Percentiles rank a stretch among this genome's conserved stretches.
Conservation (phyloP, 2,113 vertebrate genomes). For the Platysteira castanea region DNA sequence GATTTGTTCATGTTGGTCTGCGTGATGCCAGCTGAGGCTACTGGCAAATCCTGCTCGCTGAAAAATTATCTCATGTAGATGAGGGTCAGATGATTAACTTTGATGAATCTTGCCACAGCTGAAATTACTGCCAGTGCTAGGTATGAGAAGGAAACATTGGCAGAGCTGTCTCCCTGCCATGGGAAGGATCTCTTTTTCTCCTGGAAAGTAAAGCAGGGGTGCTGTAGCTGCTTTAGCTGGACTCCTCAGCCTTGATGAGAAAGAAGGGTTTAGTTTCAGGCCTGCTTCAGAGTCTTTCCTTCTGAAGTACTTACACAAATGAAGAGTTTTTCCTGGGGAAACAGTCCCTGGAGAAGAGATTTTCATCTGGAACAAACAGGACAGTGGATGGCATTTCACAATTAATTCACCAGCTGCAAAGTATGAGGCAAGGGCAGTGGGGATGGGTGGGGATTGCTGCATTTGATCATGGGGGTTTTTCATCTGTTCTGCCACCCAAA, state of each 20-base stretch:
- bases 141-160: constrained; percentile 58
- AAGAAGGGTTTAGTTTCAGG: background rate
- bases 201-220: constrained; percentile 16
- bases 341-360: background rate
- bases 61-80: constrained; percentile 56
- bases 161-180: constrained; percentile 12
- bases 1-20: constrained; percentile 61
- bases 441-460: background rate
- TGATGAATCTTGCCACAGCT: constrained; percentile 58
- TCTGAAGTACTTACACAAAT: background rate
- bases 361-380: background rate
- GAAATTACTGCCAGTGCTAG: constrained; percentile 50
- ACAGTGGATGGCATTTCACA: background rate
- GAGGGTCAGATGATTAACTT: constrained; percentile 65
- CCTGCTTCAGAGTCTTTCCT: background rate
- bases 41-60: constrained; percentile 47
- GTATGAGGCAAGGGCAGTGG: background rate
- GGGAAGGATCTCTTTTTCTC: constrained; percentile 21
- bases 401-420: background rate
- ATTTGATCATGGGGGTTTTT: background rate
- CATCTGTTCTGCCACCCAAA: background rate
- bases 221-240: background rate
- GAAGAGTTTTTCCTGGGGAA: background rate
- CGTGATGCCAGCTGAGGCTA: constrained; percentile 51
- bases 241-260: background rate